Percentiles rank a stretch among this genome's conserved stretches.
phyloP scores from a whole-genome alignment of 2,797 vertebrate species.

The Ptychobarbus kaznakovi region DNA sequence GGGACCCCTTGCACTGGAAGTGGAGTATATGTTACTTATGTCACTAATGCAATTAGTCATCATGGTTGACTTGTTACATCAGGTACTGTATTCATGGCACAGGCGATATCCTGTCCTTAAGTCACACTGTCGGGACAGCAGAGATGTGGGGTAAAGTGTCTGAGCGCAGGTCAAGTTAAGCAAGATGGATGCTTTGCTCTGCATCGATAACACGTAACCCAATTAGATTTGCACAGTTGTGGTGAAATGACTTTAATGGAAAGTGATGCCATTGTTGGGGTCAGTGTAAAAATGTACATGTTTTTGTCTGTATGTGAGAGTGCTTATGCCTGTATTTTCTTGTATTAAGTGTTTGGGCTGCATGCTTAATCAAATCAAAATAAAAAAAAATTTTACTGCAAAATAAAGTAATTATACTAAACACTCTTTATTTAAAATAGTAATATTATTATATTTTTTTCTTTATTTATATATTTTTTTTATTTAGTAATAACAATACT shows the following conservation, averaged over 20 bases:
- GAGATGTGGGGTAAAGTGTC: conserved; percentile 39
- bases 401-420: neutral
- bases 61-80: conserved; percentile 53
- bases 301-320: neutral
- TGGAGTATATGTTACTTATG: conserved; percentile 56
- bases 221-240: conserved; percentile 29
- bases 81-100: conserved; percentile 42
- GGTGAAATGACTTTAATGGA: conserved; percentile 38
- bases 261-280: conserved; percentile 28
- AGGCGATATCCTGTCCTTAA: conserved; percentile 46
- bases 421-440: too few relatives aligned
- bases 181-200: conserved; percentile 30
- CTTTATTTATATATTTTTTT: too few relatives aligned
- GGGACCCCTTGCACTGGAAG: conserved; percentile 50
- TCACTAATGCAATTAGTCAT: conserved; percentile 60
- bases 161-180: conserved; percentile 29
- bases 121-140: conserved; percentile 36
- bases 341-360: neutral
- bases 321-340: neutral
- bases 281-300: conserved; percentile 34
- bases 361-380: neutral
- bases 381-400: too few relatives aligned
- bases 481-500: neutral
- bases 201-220: conserved; percentile 43
- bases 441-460: too few relatives aligned